Conservation (phyloP, 2,113 vertebrate genomes). For the Lates calcarifer region DNA sequence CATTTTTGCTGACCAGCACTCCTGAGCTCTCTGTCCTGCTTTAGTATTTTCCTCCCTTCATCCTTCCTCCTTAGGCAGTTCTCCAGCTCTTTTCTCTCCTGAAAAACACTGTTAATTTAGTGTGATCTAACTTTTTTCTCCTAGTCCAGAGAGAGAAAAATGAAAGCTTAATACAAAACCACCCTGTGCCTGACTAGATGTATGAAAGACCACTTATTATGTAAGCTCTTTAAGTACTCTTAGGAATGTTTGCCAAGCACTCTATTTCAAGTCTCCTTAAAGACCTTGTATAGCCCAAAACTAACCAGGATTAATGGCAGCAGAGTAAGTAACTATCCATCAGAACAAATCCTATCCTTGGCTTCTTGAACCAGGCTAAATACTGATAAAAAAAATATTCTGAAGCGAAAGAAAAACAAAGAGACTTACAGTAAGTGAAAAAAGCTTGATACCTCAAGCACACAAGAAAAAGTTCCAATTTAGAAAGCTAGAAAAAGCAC, state of each 20-base stretch:
- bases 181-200: slow-evolving; percentile 5
- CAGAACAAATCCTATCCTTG: slow-evolving; percentile 9
- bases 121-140: slow-evolving; percentile 36
- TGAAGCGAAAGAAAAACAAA: slow-evolving; percentile 12
- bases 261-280: slow-evolving; percentile 35
- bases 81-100: slow-evolving; percentile 25
- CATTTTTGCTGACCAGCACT: slow-evolving; percentile 76
- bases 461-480: background rate
- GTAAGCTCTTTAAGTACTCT: slow-evolving; percentile 54
- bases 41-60: slow-evolving; percentile 36
- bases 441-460: background rate
- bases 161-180: slow-evolving; percentile 44
- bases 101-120: slow-evolving; percentile 40
- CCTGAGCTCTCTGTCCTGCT: slow-evolving; percentile 28
- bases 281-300: slow-evolving; percentile 22
- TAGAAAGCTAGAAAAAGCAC: background rate
- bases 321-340: slow-evolving; percentile 20
- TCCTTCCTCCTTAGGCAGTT: slow-evolving; percentile 36
- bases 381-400: background rate
- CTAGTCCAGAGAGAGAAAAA: slow-evolving; percentile 20
- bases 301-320: slow-evolving; percentile 26
- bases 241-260: slow-evolving; percentile 43
- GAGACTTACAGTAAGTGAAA: background rate
- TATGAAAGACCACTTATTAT: slow-evolving; percentile 41
- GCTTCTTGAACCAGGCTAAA: background rate